Evolutionary conservation across 1,140 invertebrate genomes (phyloP), one percentile per base, ranked within the genome.

Genomic region (Lepidotrigona ventralis): DNA sequence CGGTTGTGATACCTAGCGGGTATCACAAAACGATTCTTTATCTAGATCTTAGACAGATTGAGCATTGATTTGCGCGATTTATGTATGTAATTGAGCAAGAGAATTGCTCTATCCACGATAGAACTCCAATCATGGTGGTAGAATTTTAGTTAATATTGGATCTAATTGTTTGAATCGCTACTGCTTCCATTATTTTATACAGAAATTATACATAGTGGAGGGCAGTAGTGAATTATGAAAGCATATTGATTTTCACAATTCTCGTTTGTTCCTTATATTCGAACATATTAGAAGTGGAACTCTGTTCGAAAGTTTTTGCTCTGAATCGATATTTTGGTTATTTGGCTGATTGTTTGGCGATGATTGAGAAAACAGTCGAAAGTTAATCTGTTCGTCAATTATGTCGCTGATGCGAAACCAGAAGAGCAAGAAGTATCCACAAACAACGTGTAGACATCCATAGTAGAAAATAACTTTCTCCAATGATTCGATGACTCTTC

Each of bases 361-460:
- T 15, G n/a, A 15, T 56, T 29, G 21, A 56, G 39, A 39, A 73
- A 56, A 74, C 58, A 74, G 72, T 74, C 12, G 72, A 74, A 74
- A 74, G 54, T 74, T 23, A 19, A 23, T 33, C 14, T 70, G 19
- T 46, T 46, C 39, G 39, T 46, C 12, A n/a, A n/a, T 70, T 46
- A 1, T 8, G 23, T 15, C n/a, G 3, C 8, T 14, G 15, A 23
- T 51, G 15, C 5, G 54, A 33, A 74, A 58, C 9, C 26, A n/a
- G 58, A 60, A 60, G 5, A 23, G n/a, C 8, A 73, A 17, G 11
- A 21, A 29, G 46, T 3, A 8, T n/a, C 9, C 23, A 33, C 29
- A 21, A 21, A 56, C 8, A 33, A 46, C 71, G 17, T 33, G 51
- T 19, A 26, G 9, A 11, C 9, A 29, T 56, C 12, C 15, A 14